These are phyloP conservation scores for Lasiurus cinereus DNA, from an alignment of 2,113 vertebrate species.

Conservation along the genomic window DNA sequence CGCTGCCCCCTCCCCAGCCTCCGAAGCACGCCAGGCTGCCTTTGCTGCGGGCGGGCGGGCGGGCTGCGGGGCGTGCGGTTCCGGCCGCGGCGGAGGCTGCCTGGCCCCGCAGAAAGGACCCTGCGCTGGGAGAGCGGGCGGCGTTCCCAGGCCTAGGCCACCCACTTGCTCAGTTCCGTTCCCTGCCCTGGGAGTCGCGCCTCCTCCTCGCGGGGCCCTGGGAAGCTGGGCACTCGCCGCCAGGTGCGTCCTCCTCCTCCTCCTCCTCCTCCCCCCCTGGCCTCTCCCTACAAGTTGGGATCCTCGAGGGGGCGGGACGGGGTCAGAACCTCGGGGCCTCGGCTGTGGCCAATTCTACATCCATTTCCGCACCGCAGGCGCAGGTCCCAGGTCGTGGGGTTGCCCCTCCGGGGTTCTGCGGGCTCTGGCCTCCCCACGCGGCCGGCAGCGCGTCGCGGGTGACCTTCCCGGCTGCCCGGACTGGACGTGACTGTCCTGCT, in stretches of 20 bases:
- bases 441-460: neutral
- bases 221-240: neutral
- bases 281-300: neutral
- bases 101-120: neutral
- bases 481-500: neutral
- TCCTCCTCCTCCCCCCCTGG: too few relatives aligned
- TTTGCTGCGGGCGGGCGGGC: conserved; percentile 39
- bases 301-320: neutral
- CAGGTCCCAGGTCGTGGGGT: neutral
- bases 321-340: neutral
- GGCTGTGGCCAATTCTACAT: neutral
- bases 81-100: neutral
- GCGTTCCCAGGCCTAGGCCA: conserved; percentile 62
- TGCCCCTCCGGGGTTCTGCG: neutral
- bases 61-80: conserved; percentile 3
- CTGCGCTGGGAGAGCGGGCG: neutral
- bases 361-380: too few relatives aligned
- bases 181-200: neutral
- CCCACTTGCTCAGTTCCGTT: conserved; percentile 12
- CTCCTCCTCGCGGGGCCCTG: neutral
- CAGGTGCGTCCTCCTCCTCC: neutral
- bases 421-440: neutral
- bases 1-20: neutral
- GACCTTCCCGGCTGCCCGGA: neutral
- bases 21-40: neutral